Conservation (phyloP, 2,797 vertebrate genomes). For the Alouatta caraya region DNA sequence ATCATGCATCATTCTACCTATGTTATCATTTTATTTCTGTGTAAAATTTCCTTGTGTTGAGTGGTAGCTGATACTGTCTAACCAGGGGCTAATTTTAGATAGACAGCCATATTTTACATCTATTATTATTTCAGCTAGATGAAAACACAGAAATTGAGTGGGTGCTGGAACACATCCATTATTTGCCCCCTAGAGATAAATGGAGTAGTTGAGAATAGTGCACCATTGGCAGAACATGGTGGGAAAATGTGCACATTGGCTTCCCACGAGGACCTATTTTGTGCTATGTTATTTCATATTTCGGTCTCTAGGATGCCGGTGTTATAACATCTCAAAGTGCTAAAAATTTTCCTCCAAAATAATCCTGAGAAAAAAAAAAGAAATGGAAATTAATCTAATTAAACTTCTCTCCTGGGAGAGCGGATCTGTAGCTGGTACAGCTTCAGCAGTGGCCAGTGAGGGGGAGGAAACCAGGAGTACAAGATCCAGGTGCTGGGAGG, state of each 20-base stretch:
- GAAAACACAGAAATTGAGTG: slow-evolving; percentile 56
- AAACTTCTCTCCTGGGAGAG: background rate
- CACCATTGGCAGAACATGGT: background rate
- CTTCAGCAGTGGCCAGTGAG: background rate
- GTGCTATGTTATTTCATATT: slow-evolving; percentile 31
- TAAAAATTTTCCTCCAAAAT: slow-evolving; percentile 37
- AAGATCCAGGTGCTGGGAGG: background rate
- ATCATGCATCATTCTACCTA: background rate
- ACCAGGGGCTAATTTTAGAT: slow-evolving; percentile 53
- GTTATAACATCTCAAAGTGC: background rate
- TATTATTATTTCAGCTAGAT: slow-evolving; percentile 42
- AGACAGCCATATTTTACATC: slow-evolving; percentile 36
- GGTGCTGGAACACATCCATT: slow-evolving; percentile 35
- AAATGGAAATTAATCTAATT: slow-evolving; percentile 37
- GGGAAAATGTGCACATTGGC: background rate
- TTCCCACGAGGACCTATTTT: slow-evolving; percentile 19
- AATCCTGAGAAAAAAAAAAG: slow-evolving; percentile 14
- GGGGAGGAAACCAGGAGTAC: background rate
- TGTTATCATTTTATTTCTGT: background rate
- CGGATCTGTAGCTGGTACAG: background rate
- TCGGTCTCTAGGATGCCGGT: background rate
- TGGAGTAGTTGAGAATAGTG: background rate
- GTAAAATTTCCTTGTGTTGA: slow-evolving; percentile 39
- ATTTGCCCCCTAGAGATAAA: slow-evolving; percentile 44
- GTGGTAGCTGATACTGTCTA: slow-evolving; percentile 35